phyloP scores from a whole-genome alignment of 64 coral and sea anemone genomes.

The Cladopsammia gracilis region DNA sequence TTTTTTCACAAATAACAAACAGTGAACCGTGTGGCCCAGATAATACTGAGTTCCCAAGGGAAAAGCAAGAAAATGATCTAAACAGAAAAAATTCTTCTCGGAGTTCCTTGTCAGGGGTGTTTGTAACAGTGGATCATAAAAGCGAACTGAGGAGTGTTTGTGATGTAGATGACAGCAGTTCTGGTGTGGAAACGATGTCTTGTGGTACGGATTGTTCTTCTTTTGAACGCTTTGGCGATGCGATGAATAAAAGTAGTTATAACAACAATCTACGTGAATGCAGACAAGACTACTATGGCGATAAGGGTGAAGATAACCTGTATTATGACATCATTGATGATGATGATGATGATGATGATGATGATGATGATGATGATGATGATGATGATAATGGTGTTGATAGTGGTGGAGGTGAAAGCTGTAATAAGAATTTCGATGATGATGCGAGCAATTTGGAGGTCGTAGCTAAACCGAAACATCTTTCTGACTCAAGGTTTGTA shows the following conservation, averaged over 20 bases:
- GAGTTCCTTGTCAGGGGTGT: neutral
- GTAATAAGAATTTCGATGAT: neutral
- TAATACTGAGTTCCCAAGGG: neutral
- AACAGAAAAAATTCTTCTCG: neutral
- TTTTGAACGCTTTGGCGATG: neutral
- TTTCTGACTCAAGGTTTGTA: slow-evolving; percentile 47
- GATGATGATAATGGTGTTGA: neutral
- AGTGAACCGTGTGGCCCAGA: neutral
- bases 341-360: neutral
- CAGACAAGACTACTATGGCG: neutral
- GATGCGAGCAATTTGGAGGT: slow-evolving; percentile 28
- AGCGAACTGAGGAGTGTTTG: neutral
- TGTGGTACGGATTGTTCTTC: neutral
- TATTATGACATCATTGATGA: neutral
- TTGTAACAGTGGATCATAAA: slow-evolving; percentile 9
- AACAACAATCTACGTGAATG: neutral
- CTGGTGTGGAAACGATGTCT: slow-evolving; percentile 36
- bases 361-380: neutral
- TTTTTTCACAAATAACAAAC: neutral
- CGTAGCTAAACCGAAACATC: slow-evolving; percentile 53
- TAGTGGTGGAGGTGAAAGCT: neutral
- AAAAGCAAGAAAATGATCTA: neutral
- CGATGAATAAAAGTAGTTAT: neutral
- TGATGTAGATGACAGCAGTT: neutral
- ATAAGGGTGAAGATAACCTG: neutral